Evolutionary conservation across 2,888 invertebrate species (phyloP).

Genomic region (Pachymerium ferrugineum): DNA sequence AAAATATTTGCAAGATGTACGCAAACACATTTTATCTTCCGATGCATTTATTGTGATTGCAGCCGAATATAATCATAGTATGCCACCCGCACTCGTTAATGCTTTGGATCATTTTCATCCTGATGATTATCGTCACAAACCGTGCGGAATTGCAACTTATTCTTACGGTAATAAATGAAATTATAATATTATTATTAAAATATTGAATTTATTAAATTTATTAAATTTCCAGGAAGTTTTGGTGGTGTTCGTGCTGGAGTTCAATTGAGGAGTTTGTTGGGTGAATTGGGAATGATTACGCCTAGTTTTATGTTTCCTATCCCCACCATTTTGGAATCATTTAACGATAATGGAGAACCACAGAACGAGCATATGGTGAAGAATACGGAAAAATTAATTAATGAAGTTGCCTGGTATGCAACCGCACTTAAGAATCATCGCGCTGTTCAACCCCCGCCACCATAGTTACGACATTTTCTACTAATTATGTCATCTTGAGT

Average conservation of each 20-base stretch:
- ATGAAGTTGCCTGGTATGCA: slow-evolving; percentile 49
- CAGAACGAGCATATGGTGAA: slow-evolving; percentile 41
- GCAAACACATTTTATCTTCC: slow-evolving; percentile 43
- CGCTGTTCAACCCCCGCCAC: not conserved
- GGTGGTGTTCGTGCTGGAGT: slow-evolving; percentile 47
- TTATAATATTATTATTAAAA: too few species aligned
- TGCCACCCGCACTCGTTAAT: slow-evolving; percentile 51
- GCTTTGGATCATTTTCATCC: slow-evolving; percentile 50
- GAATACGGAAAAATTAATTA: slow-evolving; percentile 42
- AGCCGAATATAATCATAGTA: slow-evolving; percentile 48
- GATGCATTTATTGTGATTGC: slow-evolving; percentile 49
- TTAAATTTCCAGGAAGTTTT: slow-evolving; percentile 42
- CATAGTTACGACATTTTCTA: too few species aligned
- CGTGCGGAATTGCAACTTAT: slow-evolving; percentile 45
- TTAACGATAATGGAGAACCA: slow-evolving; percentile 44
- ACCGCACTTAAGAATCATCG: slow-evolving; percentile 43
- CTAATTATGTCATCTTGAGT: too few species aligned
- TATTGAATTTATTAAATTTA: too few species aligned
- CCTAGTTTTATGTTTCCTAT: slow-evolving; percentile 46
- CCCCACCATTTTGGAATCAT: slow-evolving; percentile 43
- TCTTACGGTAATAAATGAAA: slow-evolving; percentile 45
- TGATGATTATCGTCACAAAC: slow-evolving; percentile 46
- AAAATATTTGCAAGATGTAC: slow-evolving; percentile 42
- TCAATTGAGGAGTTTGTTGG: slow-evolving; percentile 45
- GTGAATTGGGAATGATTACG: slow-evolving; percentile 47